Conservation (phyloP, 2,888 invertebrate genomes). For the Sphecodes monilicornis region DNA sequence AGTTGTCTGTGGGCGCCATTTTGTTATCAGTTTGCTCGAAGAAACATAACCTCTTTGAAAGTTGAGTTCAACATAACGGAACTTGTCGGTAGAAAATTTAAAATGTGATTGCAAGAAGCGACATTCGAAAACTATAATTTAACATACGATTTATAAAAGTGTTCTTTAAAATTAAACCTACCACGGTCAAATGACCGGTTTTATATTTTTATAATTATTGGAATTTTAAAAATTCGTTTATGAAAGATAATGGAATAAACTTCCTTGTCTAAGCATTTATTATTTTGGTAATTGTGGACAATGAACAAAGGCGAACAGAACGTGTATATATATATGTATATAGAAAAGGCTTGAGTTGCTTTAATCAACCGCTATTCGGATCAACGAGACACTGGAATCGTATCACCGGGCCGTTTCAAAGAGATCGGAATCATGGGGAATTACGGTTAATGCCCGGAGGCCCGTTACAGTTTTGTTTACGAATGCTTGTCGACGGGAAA, state of each 20-base stretch:
- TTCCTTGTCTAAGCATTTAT: too few relatives aligned
- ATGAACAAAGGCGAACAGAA: background rate
- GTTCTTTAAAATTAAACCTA: too few relatives aligned
- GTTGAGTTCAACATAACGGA: background rate
- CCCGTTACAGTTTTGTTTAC: slow-evolving; percentile 44
- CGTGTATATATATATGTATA: background rate
- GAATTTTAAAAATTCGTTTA: too few relatives aligned
- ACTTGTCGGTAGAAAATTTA: background rate
- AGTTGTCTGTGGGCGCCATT: background rate
- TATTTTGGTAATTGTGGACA: too few relatives aligned
- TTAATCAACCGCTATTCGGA: slow-evolving; percentile 40
- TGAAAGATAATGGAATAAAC: too few relatives aligned
- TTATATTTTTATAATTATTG: too few relatives aligned
- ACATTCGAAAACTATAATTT: too few relatives aligned
- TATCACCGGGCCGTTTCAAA: slow-evolving; percentile 30
- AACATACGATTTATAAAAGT: too few relatives aligned
- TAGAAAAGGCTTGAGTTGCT: background rate
- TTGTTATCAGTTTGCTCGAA: background rate
- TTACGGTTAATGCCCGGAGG: slow-evolving; percentile 11
- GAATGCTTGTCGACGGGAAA: slow-evolving; percentile 44
- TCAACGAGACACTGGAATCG: slow-evolving; percentile 49
- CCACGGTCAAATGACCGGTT: too few relatives aligned
- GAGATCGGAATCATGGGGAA: slow-evolving; percentile 35
- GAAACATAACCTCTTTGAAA: background rate
- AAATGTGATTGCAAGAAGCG: too few relatives aligned